Percentiles rank a stretch among this genome's conserved stretches.
Conservation (phyloP, 2,888 invertebrate genomes). For the Byasa hedistus region DNA sequence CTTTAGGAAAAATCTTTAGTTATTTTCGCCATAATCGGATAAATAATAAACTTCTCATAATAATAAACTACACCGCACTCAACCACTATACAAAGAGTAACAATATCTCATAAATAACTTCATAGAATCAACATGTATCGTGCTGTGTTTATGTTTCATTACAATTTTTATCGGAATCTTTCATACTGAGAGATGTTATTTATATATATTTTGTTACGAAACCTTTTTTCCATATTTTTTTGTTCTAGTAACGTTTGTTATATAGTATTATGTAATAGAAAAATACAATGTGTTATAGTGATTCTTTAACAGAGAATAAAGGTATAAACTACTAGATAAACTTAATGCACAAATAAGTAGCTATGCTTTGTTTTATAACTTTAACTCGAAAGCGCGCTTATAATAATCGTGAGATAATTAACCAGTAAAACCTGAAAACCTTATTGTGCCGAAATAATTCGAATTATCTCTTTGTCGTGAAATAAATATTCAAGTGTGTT, state of each 20-base stretch:
- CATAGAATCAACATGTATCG: constrained; percentile 20
- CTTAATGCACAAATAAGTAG: no score
- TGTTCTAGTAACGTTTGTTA: not conserved
- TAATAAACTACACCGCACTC: not conserved
- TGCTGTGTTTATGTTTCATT: constrained; percentile 20
- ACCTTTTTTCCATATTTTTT: not conserved
- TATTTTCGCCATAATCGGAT: no score
- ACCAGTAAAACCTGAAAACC: no score
- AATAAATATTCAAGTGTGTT: no score
- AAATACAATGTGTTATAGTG: not conserved
- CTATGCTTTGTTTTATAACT: no score
- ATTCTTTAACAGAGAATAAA: no score
- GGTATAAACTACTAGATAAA: no score
- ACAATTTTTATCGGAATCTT: constrained; percentile 1
- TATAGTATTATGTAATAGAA: not conserved
- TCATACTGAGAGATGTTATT: constrained; percentile 10
- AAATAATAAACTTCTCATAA: not conserved
- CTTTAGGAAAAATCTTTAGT: no score
- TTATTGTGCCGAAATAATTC: no score
- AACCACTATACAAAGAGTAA: constrained; percentile 23
- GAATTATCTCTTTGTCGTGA: no score
- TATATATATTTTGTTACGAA: not conserved
- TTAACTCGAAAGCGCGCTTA: no score
- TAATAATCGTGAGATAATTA: no score
- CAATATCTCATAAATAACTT: constrained; percentile 26